These are phyloP conservation scores for Saturnia pavonia DNA, from an alignment of 2,888 invertebrate species.

Conservation along the genomic window DNA sequence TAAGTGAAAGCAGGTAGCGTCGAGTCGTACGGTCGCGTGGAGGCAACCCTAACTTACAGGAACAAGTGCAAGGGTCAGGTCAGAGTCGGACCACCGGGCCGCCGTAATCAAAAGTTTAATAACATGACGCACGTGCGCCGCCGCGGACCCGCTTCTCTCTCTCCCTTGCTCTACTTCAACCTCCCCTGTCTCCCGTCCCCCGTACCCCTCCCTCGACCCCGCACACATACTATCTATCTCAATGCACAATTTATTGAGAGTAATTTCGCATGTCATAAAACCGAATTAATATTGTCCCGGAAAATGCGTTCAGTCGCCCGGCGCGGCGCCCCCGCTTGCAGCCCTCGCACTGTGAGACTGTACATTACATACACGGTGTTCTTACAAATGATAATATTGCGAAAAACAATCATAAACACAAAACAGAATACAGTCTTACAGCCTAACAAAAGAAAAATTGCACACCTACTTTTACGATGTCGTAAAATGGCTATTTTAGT, in stretches of 20 bases:
- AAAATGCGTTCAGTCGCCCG: slow-evolving; percentile 13
- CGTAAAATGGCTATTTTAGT: no score
- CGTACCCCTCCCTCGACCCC: slow-evolving; percentile 28
- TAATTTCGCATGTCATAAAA: slow-evolving; percentile 81
- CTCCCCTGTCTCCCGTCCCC: slow-evolving; percentile 20
- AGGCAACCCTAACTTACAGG: slow-evolving; percentile 28
- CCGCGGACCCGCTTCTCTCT: slow-evolving; percentile 20
- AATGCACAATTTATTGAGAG: slow-evolving; percentile 74
- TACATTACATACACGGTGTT: neutral
- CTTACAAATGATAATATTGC: no score
- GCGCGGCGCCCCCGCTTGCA: slow-evolving; percentile 8
- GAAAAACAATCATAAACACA: no score
- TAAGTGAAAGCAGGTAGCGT: neutral
- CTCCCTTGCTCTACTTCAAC: slow-evolving; percentile 19
- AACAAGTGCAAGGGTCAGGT: slow-evolving; percentile 52
- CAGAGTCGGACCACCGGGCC: slow-evolving; percentile 30
- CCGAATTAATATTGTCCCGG: slow-evolving; percentile 69
- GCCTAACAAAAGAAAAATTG: no score
- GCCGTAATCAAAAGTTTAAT: slow-evolving; percentile 76
- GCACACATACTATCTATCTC: slow-evolving; percentile 45
- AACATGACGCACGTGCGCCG: slow-evolving; percentile 66
- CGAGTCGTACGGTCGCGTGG: neutral
- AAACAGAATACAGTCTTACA: no score
- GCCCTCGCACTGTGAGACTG: neutral
- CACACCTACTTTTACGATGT: no score